phyloP scores from a whole-genome alignment of 2,888 invertebrate species.

The Athripsodes cinereus region DNA sequence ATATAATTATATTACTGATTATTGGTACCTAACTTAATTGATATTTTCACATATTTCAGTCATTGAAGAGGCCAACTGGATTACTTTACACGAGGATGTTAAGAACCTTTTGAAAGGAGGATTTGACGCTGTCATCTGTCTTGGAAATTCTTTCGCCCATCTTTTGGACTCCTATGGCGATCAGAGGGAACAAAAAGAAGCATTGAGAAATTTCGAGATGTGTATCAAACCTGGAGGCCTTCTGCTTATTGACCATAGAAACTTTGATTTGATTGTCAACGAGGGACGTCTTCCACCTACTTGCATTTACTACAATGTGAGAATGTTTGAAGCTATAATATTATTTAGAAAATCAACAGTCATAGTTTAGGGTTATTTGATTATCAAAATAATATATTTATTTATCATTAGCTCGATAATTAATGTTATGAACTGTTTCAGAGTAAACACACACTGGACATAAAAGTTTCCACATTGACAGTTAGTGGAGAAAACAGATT shows the following conservation, averaged over 20 bases:
- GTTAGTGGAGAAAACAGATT: conserved; percentile 70
- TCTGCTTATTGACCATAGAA: conserved; percentile 81
- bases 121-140: conserved; percentile 84
- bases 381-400: too few relatives aligned
- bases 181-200: conserved; percentile 72
- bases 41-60: conserved; percentile 45
- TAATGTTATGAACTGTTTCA: conserved; percentile 37
- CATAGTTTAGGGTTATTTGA: too few relatives aligned
- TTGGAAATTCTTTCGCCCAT: conserved; percentile 90
- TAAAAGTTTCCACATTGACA: conserved; percentile 78
- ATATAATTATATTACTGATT: too few relatives aligned
- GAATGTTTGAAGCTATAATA: conserved; percentile 30
- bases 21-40: too few relatives aligned
- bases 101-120: conserved; percentile 49
- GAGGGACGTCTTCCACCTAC: conserved; percentile 72
- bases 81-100: conserved; percentile 71
- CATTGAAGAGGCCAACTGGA: conserved; percentile 90
- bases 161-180: conserved; percentile 74
- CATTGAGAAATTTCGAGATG: conserved; percentile 71
- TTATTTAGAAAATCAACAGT: too few relatives aligned
- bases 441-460: conserved; percentile 76
- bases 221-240: conserved; percentile 82
- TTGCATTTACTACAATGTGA: conserved; percentile 86
- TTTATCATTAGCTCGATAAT: conserved; percentile 6
- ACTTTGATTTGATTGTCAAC: conserved; percentile 77